Evolutionary conservation across 1,140 invertebrate species (phyloP), one percentile per base, ranked within the genome.

Genomic region (Anastatus disparis): DNA sequence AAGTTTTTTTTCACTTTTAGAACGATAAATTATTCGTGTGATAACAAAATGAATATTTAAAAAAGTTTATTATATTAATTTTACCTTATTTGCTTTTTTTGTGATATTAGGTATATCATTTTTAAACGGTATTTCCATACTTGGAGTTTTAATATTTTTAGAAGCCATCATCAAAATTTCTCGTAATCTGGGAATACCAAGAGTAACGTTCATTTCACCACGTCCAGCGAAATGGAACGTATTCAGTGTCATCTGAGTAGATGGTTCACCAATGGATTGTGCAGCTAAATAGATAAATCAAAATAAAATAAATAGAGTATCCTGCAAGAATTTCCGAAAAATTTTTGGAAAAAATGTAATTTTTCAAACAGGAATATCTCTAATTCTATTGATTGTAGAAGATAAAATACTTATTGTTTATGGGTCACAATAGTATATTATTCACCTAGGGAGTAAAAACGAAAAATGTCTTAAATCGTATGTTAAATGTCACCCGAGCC

Each of bases 141-240:
- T 94, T 0, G 98, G 98, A 15, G 98, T 99, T 84, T 97, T 96
- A 15, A 99, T 95, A 52, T 92, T 93, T 13, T 90, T 91, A 1
- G 95, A 94, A 0, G 96, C 97, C 74, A 95, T 93, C 96, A 99
- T 98, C 0, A 99, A 86, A 73, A 99, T 97, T 89, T 99, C 98
- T 78, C 97, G 87, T 2, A 99, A 86, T 76, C 98, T 90, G 0
- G 97, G 98, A 75, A 99, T 99, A 89, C 95, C 97, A 1, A 99
- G 87, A 0, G 98, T 99, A 0, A 99, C 97, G 85, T 99, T 99
- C 97, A 99, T 99, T 85, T 99, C 98, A 89, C 97, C 97, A 87
- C 97, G 91, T 84, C 98, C 98, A 76, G 98, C 98, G 87, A 99
- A 99, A 82, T 99, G 98, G 85, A 99, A 99, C 38, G 98, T 99